Evolutionary conservation across 2,797 vertebrate species (phyloP).

Genomic region (Clangula hyemalis): DNA sequence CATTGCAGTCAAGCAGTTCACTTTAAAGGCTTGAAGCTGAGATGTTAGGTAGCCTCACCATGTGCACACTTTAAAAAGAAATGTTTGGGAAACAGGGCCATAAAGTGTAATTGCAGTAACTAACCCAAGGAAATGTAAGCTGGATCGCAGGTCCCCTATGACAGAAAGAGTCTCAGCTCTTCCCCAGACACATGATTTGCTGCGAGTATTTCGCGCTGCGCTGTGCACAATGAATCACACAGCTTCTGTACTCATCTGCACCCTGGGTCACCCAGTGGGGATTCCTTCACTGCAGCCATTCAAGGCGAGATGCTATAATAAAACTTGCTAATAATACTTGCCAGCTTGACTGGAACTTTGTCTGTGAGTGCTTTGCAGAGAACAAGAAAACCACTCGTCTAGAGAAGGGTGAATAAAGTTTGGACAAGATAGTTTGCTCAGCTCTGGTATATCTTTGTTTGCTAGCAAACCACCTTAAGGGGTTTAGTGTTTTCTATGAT

Average conservation of each 20-base stretch:
- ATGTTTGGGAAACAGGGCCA: background rate
- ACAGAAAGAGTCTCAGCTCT: background rate
- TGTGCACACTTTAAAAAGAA: background rate
- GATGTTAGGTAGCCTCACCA: background rate
- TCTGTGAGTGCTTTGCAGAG: background rate
- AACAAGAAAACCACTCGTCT: constrained; percentile 1
- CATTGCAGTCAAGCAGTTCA: background rate
- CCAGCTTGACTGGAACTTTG: background rate
- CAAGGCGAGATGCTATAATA: constrained; percentile 50
- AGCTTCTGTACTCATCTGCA: constrained; percentile 11
- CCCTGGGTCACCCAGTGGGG: constrained; percentile 51
- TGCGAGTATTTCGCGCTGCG: background rate
- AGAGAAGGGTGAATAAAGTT: constrained; percentile 7
- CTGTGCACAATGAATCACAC: constrained; percentile 35
- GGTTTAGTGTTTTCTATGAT: background rate
- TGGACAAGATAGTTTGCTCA: background rate
- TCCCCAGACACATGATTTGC: background rate
- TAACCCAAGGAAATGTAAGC: background rate
- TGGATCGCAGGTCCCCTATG: background rate
- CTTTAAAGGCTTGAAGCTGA: background rate
- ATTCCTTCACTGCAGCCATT: constrained; percentile 52
- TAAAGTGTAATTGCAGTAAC: background rate
- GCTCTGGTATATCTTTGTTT: background rate
- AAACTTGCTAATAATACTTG: constrained; percentile 66
- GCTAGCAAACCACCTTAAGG: background rate